Evolutionary conservation across 2,113 vertebrate genomes (phyloP).

Genomic region (Varanus komodoensis): DNA sequence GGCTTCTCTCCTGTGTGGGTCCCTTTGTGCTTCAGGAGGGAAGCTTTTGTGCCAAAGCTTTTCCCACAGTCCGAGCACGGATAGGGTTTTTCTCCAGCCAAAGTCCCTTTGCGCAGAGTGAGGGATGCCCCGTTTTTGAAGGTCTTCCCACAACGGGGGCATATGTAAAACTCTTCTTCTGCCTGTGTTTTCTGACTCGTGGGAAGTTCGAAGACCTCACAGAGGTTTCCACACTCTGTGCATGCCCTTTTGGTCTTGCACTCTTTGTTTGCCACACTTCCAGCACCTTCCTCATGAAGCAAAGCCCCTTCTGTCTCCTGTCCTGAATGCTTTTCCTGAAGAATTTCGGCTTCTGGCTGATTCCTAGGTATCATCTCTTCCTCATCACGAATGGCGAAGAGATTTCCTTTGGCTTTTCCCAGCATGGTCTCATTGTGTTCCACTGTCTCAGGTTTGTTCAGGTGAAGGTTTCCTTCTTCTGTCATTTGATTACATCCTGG

Average conservation of each 20-base stretch:
- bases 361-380: not conserved
- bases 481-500: not conserved
- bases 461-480: not conserved
- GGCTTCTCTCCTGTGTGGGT: conserved; percentile 74
- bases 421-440: not conserved
- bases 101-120: conserved; percentile 66
- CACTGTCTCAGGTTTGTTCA: not conserved
- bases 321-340: not conserved
- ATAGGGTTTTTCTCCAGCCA: conserved; percentile 71
- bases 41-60: conserved; percentile 70
- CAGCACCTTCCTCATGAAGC: not conserved
- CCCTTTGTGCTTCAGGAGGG: conserved; percentile 70
- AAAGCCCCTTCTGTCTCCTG: not conserved
- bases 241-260: conserved; percentile 32
- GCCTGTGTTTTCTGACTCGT: conserved; percentile 68
- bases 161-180: conserved; percentile 73
- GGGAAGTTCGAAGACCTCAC: conserved; percentile 63
- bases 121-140: conserved; percentile 71
- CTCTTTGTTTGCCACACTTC: not conserved
- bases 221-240: conserved; percentile 72
- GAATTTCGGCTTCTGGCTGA: not conserved
- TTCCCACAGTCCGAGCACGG: conserved; percentile 77
- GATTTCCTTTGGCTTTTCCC: not conserved
- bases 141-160: conserved; percentile 75
- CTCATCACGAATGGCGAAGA: not conserved